A percentile compares a stretch with the other conserved stretches of the same genome.
phyloP scores from a whole-genome alignment of 1,140 invertebrate genomes.

The Charaxes varanes region DNA sequence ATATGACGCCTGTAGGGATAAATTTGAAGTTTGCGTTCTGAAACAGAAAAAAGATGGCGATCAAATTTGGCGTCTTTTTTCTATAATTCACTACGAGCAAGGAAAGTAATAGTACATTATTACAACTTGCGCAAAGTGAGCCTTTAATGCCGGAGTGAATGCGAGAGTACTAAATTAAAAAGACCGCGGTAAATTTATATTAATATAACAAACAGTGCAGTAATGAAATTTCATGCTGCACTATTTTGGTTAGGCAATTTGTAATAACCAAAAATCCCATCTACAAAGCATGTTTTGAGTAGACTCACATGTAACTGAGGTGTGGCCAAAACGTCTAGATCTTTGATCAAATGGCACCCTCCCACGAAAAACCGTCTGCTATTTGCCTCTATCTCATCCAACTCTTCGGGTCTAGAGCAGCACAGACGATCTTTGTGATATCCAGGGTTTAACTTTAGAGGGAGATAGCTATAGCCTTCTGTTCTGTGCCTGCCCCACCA shows the following conservation, averaged over 20 bases:
- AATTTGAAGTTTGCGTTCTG: constrained; percentile 40
- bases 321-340: constrained; percentile 46
- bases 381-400: constrained; percentile 37
- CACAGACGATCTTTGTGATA: constrained; percentile 26
- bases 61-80: not conserved
- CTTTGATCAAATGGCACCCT: constrained; percentile 58
- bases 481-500: constrained; percentile 59
- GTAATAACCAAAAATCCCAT: too few relatives aligned
- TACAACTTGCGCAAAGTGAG: too few relatives aligned
- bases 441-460: constrained; percentile 39
- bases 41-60: constrained; percentile 5
- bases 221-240: too few relatives aligned
- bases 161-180: too few relatives aligned
- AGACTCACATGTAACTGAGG: constrained; percentile 37
- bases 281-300: too few relatives aligned
- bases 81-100: too few relatives aligned
- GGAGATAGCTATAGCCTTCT: constrained; percentile 54
- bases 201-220: too few relatives aligned
- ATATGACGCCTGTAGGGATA: constrained; percentile 30
- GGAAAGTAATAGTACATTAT: too few relatives aligned
- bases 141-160: too few relatives aligned
- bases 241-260: too few relatives aligned
- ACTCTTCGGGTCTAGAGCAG: constrained; percentile 47
- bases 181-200: too few relatives aligned
- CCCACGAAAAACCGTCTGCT: constrained; percentile 63